A percentile compares a stretch with the other conserved stretches of the same genome.
phyloP scores from a whole-genome alignment of 1,140 invertebrate genomes.

The Apis dorsata region DNA sequence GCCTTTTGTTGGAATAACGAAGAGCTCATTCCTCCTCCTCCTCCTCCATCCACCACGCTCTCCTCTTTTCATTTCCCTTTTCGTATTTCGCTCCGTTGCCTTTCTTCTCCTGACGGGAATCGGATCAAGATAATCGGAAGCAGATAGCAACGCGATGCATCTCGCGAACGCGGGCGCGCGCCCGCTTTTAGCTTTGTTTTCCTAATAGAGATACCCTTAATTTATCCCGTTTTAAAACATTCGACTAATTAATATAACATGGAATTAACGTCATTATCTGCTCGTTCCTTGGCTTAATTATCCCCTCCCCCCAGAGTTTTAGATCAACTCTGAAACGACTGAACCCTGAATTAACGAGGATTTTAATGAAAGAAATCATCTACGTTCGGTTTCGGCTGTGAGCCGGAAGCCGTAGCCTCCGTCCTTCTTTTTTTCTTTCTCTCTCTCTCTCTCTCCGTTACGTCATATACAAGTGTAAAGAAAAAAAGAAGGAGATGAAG shows the following conservation, averaged over 20 bases:
- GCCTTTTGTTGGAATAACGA: constrained; percentile 9
- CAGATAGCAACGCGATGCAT: neutral
- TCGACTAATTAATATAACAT: constrained; percentile 33
- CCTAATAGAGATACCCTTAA: constrained; percentile 8
- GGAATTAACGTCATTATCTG: constrained; percentile 15
- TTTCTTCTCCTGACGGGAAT: neutral
- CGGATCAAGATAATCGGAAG: constrained; percentile 9
- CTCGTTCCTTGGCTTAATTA: constrained; percentile 21
- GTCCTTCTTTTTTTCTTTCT: constrained; percentile 18
- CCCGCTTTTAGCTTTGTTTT: constrained; percentile 11
- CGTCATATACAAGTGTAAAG: constrained; percentile 39
- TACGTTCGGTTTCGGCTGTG: constrained; percentile 1
- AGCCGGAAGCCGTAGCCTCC: constrained; percentile 61
- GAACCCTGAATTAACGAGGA: constrained; percentile 10
- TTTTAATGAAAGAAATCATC: constrained; percentile 48
- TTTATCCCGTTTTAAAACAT: constrained; percentile 12
- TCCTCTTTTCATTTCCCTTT: neutral
- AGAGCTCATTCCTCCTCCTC: neutral
- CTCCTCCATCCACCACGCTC: no score
- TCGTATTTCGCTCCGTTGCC: neutral
- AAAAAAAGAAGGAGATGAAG: neutral
- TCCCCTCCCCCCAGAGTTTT: neutral
- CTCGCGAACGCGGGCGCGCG: neutral
- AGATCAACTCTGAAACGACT: neutral
- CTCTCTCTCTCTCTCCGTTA: constrained; percentile 21